phyloP scores from a whole-genome alignment of 2,113 vertebrate species.

The Colius striatus region DNA sequence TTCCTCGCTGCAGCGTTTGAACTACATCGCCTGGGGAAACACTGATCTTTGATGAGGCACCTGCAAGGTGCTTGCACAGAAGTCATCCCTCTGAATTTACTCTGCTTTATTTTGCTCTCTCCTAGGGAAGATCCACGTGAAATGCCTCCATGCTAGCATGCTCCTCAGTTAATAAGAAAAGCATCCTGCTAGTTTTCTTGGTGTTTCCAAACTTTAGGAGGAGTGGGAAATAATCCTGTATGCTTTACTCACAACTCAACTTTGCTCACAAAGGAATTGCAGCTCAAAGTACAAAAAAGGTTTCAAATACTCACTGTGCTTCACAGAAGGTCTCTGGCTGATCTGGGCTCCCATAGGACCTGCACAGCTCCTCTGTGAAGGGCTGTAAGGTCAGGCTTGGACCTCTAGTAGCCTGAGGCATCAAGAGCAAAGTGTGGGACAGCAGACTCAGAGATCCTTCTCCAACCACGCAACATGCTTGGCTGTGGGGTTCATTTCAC shows the following conservation, averaged over 20 bases:
- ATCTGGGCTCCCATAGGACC: background rate
- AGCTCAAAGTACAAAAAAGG: background rate
- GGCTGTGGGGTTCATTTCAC: background rate
- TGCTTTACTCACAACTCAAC: background rate
- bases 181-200: background rate
- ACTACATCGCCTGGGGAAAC: background rate
- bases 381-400: background rate
- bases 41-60: constrained; percentile 28
- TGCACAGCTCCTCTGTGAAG: background rate
- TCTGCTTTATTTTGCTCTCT: background rate
- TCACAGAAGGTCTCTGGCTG: background rate
- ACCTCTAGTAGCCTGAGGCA: background rate
- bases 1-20: constrained; percentile 1
- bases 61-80: constrained; percentile 1
- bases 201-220: background rate
- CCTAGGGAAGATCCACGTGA: background rate
- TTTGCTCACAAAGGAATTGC: background rate
- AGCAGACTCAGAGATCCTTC: background rate
- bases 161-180: background rate
- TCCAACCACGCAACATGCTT: background rate
- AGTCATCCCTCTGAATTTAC: background rate
- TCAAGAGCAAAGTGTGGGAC: background rate
- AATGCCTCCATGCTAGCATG: background rate
- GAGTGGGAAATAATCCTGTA: background rate
- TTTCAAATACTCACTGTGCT: background rate